Base-by-base conservation (phyloP, 2,888 invertebrate species). In the Serripes groenlandicus region DNA sequence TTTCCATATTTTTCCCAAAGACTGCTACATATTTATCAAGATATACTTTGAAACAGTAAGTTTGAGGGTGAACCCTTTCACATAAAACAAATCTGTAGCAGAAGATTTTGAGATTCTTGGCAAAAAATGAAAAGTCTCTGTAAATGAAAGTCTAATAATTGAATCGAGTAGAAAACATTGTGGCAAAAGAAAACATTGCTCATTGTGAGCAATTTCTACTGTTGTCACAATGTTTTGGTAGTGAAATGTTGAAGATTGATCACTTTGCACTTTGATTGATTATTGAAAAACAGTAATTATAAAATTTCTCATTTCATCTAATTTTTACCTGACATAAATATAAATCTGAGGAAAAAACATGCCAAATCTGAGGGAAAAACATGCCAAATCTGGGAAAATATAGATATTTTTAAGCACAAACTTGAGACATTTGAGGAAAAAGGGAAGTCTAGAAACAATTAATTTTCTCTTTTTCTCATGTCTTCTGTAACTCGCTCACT, bases 151-250 rank as follows among this genome's bases (percentile, higher is more conserved):
- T n/a, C n/a, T n/a, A n/a, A n/a, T n/a, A n/a, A n/a, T n/a, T n/a
- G n/a, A n/a, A n/a, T n/a, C 9, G 62, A 9, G 62, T 32, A 52
- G 52, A 69, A 49, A 52, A 52, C 5, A 69, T 3, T 54, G 32
- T 52, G 69, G 52, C 28, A 69, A 69, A 49, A 52, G 69, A 30
- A 37, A n/a, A 66, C 28, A 62, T 21, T 5, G 34, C 34, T 62
- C 28, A 28, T 26, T 15, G 28, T 15, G 26, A 5, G 7, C 30
- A 30, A 34, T 62, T 62, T 62, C 62, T 62, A 5, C 62, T 62
- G 30, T 62, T 68, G 1, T 23, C 23, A 26, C 68, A 28, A 42
- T 37, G 42, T 42, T 68, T 68, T 11, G 54, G n/a, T 23, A 5
- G 9, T 9, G 7, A n/a, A 28, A 62, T 62, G 30, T 28, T 62